Base-by-base conservation (phyloP, 2,888 invertebrate species). In the Drosophila limbata region DNA sequence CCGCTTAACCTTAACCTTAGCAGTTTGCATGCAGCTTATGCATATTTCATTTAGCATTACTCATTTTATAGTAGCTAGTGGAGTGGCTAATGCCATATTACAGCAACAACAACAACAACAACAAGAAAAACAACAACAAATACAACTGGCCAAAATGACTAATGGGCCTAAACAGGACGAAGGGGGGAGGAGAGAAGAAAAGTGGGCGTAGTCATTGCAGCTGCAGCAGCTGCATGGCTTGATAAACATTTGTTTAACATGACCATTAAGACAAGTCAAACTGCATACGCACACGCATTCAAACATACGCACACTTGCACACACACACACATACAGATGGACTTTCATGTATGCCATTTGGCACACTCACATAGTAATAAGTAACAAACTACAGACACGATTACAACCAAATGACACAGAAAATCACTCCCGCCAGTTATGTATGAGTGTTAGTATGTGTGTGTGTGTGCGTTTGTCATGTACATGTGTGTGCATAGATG, bases 241-340 rank as follows among this genome's bases (percentile, higher is more conserved):
- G 84, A 81, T 81, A 90, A 90, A 89, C 89, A 90, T 88, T 90
- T 90, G 89, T 83, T 90, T 82, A 88, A 90, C 89, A 90, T 90
- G 90, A 86, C 89, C 90, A 90, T 90, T 90, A 90, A 85, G 87
- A 85, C 87, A 84, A 81, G 85, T 80, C 79, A 81, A 88, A 84
- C 86, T 84, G 73, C 79, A 81, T 52, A 83, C 63, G 63, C 73
- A 73, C 77, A 85, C 70, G 64, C 73, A n/a, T n/a, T n/a, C n/a
- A n/a, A n/a, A n/a, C 79, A 81, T 52, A 83, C 63, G 63, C 73
- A 73, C 77, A 85, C 70, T 62, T 71, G 63, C 57, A 60, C 65
- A 45, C 42, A 60, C 47, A 69, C 62, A n/a, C 52, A 45, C 33
- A 37, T 31, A 45, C 45, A 51, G 66, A 70, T 8, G 60, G 55